Percentiles rank a stretch among this genome's conserved stretches.
These are phyloP conservation scores for Drosophila peninsularis DNA, from an alignment of 2,888 invertebrate species.

Conservation along the genomic window DNA sequence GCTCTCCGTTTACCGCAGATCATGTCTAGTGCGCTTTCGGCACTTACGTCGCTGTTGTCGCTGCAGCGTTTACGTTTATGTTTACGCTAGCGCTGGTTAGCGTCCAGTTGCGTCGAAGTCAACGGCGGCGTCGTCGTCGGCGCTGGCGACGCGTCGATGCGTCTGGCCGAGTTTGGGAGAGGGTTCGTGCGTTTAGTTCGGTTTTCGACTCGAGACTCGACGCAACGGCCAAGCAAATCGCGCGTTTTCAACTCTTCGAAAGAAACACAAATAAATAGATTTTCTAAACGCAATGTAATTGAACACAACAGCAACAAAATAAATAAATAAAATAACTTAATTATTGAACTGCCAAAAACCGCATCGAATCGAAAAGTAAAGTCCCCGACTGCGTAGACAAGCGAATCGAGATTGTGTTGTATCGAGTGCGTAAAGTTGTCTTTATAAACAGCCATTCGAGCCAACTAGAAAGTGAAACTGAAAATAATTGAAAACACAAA, in stretches of 20 bases:
- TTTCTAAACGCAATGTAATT: constrained; percentile 35
- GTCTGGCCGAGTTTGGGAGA: constrained; percentile 41
- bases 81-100: constrained; percentile 21
- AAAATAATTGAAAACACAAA: constrained; percentile 27
- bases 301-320: constrained; percentile 13
- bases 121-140: constrained; percentile 24
- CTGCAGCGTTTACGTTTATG: constrained; percentile 16
- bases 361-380: constrained; percentile 21
- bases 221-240: constrained; percentile 37
- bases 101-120: constrained; percentile 37
- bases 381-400: background rate
- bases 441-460: constrained; percentile 46
- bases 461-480: constrained; percentile 44
- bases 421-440: constrained; percentile 2
- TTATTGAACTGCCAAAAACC: background rate
- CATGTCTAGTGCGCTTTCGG: constrained; percentile 12
- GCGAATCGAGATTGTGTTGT: constrained; percentile 3
- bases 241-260: constrained; percentile 34
- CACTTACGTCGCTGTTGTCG: constrained; percentile 14
- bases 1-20: constrained; percentile 37
- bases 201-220: constrained; percentile 68
- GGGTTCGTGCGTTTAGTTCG: constrained; percentile 64
- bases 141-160: constrained; percentile 41
- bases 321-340: background rate
- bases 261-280: constrained; percentile 23